Evolutionary conservation across 37 sponge, comb jelly and placozoan species (phyloP).

Genomic region (Eunapius fragilis): DNA sequence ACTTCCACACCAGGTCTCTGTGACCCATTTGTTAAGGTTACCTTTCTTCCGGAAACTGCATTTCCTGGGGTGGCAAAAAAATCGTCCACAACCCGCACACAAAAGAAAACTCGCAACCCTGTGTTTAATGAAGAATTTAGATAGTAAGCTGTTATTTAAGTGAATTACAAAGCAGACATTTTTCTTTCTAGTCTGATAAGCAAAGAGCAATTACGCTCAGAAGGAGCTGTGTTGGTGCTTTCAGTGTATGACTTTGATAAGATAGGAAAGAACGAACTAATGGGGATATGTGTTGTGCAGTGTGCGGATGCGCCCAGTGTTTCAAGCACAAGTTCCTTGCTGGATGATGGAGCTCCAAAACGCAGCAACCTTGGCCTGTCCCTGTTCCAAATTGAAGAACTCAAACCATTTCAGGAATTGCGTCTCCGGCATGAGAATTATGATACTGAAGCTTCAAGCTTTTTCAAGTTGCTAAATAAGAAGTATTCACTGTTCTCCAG

Average conservation of each 20-base stretch:
- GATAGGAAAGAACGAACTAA: slow-evolving; percentile 48
- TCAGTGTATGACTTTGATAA: slow-evolving; percentile 57
- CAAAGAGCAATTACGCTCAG: background rate
- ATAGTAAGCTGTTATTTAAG: slow-evolving; percentile 28
- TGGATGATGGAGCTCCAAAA: background rate
- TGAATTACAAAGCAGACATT: background rate
- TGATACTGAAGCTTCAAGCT: background rate
- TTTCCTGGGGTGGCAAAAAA: slow-evolving; percentile 17
- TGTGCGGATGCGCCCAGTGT: slow-evolving; percentile 26
- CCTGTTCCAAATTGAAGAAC: background rate
- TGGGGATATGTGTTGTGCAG: slow-evolving; percentile 55
- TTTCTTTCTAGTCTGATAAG: background rate
- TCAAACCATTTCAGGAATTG: background rate
- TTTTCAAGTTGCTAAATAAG: background rate
- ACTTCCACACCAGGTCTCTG: slow-evolving; percentile 23
- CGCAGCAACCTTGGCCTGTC: slow-evolving; percentile 30
- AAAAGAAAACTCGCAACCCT: slow-evolving; percentile 53
- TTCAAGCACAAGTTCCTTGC: background rate
- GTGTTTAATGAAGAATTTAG: slow-evolving; percentile 42
- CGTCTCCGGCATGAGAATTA: background rate
- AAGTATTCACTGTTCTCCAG: background rate
- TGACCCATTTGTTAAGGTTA: slow-evolving; percentile 54
- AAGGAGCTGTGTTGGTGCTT: slow-evolving; percentile 53
- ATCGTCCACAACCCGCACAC: slow-evolving; percentile 9
- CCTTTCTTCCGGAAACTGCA: slow-evolving; percentile 8